A percentile compares a stretch with the other conserved stretches of the same genome.
These are phyloP conservation scores for Temnothorax curvispinosus DNA, from an alignment of 1,140 invertebrate genomes.

Conservation along the genomic window DNA sequence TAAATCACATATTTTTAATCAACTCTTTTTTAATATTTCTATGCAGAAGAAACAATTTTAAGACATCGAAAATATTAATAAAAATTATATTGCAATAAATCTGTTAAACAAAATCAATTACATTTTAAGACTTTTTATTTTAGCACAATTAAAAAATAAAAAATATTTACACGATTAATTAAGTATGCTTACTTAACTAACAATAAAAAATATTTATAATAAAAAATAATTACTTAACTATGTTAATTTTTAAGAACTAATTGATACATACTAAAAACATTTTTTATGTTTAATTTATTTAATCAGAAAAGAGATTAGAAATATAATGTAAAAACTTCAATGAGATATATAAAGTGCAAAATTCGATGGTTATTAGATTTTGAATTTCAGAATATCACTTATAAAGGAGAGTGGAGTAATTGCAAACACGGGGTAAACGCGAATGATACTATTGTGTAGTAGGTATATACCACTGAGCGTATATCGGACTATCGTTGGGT, in stretches of 20 bases:
- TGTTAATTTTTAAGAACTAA: background rate
- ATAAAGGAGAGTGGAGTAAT: too few relatives aligned
- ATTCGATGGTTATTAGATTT: background rate
- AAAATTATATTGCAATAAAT: background rate
- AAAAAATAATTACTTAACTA: background rate
- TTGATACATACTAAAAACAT: background rate
- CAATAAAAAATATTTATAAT: background rate
- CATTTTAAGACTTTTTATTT: background rate
- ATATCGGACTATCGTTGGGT: too few relatives aligned
- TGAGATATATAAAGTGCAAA: background rate
- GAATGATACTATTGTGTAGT: too few relatives aligned
- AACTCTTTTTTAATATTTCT: background rate
- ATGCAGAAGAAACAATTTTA: background rate
- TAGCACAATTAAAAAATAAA: background rate
- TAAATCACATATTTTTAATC: background rate
- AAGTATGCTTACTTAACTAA: background rate
- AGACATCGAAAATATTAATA: background rate
- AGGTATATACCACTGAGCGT: too few relatives aligned
- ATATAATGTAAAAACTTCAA: background rate
- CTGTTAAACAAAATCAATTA: background rate
- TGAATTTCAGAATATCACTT: background rate
- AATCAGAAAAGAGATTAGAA: background rate
- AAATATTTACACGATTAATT: background rate
- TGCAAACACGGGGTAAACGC: too few relatives aligned
- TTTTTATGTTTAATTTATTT: background rate